Conservation (phyloP, 2,113 vertebrate genomes). For the Crotalus viridis region DNA sequence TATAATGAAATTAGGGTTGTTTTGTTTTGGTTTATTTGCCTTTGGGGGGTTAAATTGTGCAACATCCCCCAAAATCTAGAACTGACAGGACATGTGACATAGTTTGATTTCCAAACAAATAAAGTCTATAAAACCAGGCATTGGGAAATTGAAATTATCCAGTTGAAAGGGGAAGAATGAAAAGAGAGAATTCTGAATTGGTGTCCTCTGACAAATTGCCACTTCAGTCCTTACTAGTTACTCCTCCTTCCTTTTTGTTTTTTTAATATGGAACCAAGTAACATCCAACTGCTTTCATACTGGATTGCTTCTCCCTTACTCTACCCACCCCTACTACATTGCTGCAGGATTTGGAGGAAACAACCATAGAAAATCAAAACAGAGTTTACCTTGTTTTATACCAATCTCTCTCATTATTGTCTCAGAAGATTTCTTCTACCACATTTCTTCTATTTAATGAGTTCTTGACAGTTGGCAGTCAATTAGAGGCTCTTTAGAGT, state of each 20-base stretch:
- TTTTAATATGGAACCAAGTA: background rate
- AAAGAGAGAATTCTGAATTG: background rate
- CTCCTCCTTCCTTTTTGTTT: background rate
- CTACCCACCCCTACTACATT: background rate
- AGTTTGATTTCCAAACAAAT: slow-evolving; percentile 31
- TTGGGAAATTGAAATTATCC: background rate
- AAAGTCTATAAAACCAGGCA: slow-evolving; percentile 21
- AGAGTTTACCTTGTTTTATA: slow-evolving; percentile 20
- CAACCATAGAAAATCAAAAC: rapidly evolving
- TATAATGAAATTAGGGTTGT: background rate
- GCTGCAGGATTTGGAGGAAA: background rate
- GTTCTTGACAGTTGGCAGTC: slow-evolving; percentile 54
- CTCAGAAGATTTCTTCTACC: slow-evolving; percentile 58
- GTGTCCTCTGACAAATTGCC: background rate
- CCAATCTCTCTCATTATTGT: slow-evolving; percentile 44
- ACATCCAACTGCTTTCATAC: slow-evolving; percentile 27
- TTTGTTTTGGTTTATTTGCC: background rate
- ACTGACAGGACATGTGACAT: background rate
- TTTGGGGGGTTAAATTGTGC: rapidly evolving
- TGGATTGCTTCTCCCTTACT: background rate
- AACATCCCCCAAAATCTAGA: background rate
- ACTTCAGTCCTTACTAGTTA: background rate
- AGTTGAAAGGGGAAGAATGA: background rate
- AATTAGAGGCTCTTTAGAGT: background rate
- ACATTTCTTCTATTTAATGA: slow-evolving; percentile 57